Evolutionary conservation across 2,888 invertebrate genomes (phyloP), one percentile per base, ranked within the genome.

Genomic region (Melanotus villosus): DNA sequence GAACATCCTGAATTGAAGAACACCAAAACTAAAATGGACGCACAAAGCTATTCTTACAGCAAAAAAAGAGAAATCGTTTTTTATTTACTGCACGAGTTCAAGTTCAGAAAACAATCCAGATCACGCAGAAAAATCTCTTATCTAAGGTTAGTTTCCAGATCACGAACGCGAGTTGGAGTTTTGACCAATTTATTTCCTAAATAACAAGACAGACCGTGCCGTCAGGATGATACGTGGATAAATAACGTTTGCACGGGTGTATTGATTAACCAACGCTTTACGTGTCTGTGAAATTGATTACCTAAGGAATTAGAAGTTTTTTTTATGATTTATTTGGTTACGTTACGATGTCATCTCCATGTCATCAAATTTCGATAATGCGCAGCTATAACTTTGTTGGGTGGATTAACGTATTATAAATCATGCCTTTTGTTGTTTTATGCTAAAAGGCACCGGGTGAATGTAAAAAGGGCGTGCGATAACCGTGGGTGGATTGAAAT

Each of bases 111-210:
- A 30, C 50, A 63, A 63, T 63, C 41, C 50, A 10, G 18, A 16
- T 50, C 63, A 41, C 54, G 23, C 63, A 18, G 32, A 9, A 50
- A 47, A 60, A n/a, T 60, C 36, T 50, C 34, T 63, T 63, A 63
- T 52, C 52, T 54, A 1, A 23, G 54, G 52, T 54, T 63, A 63
- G 63, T 54, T 38, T 41, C 26, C 54, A 10, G 18, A 52, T 54
- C 63, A 63, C 63, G 63, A 36, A 54, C 63, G 5, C 12, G 21
- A n/a, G 52, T 12, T 32, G 16, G 52, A 52, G 34, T 52, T 52
- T 52, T 32, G 32, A 18, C 52, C 52, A 52, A 52, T 52, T 52
- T 32, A 52, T 16, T 32, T 52, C 19, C 32, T 16, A 52, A 52
- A 30, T 52, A 32, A 52, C 26, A 32, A 19, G 52, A 16, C 3